These are phyloP conservation scores for Ceyx melanurus DNA, from an alignment of 2,113 vertebrate species.

Conservation along the genomic window DNA sequence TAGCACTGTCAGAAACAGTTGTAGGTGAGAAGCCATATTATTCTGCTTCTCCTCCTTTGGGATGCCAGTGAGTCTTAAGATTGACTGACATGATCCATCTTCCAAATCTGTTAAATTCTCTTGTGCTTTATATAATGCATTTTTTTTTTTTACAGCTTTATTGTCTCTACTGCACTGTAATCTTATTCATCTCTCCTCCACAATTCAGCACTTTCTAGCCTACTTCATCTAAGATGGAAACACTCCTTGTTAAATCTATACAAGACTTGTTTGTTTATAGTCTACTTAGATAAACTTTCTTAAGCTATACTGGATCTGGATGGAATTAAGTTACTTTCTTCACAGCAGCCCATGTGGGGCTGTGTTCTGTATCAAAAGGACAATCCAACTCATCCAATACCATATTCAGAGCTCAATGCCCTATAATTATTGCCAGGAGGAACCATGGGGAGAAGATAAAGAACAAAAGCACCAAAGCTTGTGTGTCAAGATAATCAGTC, in stretches of 20 bases:
- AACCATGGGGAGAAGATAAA: background rate
- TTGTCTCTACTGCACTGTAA: background rate
- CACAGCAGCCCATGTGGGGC: background rate
- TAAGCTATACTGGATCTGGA: background rate
- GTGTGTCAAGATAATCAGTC: background rate
- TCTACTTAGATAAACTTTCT: background rate
- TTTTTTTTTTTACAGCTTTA: background rate
- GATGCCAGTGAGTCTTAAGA: background rate
- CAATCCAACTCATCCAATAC: rapidly evolving
- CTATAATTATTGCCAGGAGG: background rate
- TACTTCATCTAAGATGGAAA: background rate
- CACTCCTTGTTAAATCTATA: background rate
- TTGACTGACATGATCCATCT: background rate
- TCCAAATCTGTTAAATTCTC: background rate
- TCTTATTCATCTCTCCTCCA: background rate
- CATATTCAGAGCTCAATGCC: background rate
- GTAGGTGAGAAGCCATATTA: background rate
- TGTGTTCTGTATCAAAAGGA: background rate
- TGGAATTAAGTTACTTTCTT: background rate
- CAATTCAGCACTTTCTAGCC: background rate
- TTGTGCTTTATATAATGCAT: background rate
- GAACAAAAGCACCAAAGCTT: background rate
- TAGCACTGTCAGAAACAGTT: constrained; percentile 7
- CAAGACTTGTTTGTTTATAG: background rate
- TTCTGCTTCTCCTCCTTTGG: background rate